Evolutionary conservation across 2,888 invertebrate species (phyloP), one percentile per base, ranked within the genome.

Genomic region (Macrophya annulata): DNA sequence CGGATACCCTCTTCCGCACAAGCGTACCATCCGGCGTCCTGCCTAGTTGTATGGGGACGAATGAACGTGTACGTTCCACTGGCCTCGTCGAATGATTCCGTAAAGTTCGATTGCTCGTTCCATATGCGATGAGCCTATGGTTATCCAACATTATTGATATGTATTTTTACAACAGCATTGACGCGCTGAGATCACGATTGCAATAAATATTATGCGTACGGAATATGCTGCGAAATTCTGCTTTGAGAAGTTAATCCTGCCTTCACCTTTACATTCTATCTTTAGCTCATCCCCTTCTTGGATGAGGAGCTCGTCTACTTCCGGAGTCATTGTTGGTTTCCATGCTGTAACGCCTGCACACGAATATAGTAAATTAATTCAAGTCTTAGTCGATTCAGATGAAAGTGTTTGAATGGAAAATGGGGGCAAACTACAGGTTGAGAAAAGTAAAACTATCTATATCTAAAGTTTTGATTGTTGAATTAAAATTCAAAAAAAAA

Each of bases 21-120:
- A 43, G 92, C 92, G 77, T 93, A 93, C 90, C 91, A 92, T 10
- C 93, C 93, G 0, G 93, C 92, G 51, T 93, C 93, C 0, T 91
- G 91, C 37, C 85, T 86, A 4, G 90, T 85, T 0, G 91, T 89
- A 4, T 86, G 4, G 0, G 84, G 81, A 76, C 90, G 89, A 76
- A 83, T 45, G 31, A 83, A 71, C 43, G 65, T 71, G 45, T 83
- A 68, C 0, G 45, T 31, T 5, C 68, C 68, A 48, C 12, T 17
- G 15, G 37, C n/a, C 4, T 77, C 62, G 40, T 62, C 62, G 59
- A 15, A 40, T n/a, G 25, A 25, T 3, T 2, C 43, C 31, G 15
- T 81, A 40, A 17, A 37, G 9, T 51, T 12, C 37, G 83, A 51
- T 37, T 68, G 83, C 31, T 0, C 1, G 10, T 10, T 1, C 48